Base-by-base conservation (phyloP, 2,113 vertebrate genomes). In the Chamaetylas fuelleborni region DNA sequence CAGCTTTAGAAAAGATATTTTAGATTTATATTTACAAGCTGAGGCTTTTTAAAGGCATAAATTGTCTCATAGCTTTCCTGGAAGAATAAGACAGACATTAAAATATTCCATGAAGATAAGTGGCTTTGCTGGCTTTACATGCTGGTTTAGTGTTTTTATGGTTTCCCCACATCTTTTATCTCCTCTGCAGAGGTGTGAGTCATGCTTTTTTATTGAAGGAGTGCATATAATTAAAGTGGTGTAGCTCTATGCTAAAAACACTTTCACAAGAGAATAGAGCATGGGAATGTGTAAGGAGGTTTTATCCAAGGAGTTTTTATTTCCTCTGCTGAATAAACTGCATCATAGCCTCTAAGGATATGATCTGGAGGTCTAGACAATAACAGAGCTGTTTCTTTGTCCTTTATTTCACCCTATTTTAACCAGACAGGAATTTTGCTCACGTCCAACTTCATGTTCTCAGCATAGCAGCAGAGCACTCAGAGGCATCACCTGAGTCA, bases 161-260 rank as follows among this genome's bases (percentile, higher is more conserved):
- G 43, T 89, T 95, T 91, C 81, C 53, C 60, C 70, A 40, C 12
- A 8, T 87, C 92, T 93, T 95, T 96, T 92, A 86, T 96, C 95
- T 97, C 34, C 31, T 31, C 5, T 36, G 64, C 56, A 81, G 82
- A 83, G 56, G 47, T 22, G 22, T 94, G 92, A 95, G 69, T 78
- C 83, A 92, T 81, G 57, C 31, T 45, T 72, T 90, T 90, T 88
- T 93, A 93, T 58, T 82, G 79, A 86, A 92, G 56, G 71, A 70
- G 24, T 79, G 56, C 33, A 40, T 81, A 48, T 58, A 73, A 69
- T 72, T 88, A 77, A 33, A 77, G 36, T 81, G 47, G 34, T 88
- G 56, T 57, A 56, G 64, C 42, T 77, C 86, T 66, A 33, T 12
- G 57, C 43, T 79, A 71, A 86, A 92, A 94, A 74, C 72, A 71